Evolutionary conservation across 2,797 vertebrate species (phyloP).

Genomic region (Onychomys torridus): DNA sequence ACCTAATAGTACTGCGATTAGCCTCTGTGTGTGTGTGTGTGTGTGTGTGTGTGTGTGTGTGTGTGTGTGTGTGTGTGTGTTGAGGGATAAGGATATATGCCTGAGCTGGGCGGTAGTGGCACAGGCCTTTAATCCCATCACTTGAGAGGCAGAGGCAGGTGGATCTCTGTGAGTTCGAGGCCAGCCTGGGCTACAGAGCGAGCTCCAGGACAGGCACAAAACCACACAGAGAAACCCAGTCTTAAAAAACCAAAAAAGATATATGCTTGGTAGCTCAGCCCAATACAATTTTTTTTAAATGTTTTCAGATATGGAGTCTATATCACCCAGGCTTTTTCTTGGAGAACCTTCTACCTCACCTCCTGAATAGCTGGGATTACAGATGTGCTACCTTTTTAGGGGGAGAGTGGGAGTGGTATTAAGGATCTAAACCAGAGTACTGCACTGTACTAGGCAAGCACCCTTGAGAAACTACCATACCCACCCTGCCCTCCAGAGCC

Average conservation of each 20-base stretch:
- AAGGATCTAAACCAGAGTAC: background rate
- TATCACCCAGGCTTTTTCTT: background rate
- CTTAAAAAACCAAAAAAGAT: background rate
- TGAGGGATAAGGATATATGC: background rate
- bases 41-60: accelerated
- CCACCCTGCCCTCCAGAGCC: background rate
- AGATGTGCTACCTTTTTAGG: background rate
- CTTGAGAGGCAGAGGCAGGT: no score
- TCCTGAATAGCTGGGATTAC: background rate
- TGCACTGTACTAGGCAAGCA: background rate
- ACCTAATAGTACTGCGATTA: background rate
- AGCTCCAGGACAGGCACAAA: no score
- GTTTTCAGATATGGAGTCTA: background rate
- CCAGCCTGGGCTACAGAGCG: no score
- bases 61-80: accelerated
- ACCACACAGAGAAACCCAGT: no score
- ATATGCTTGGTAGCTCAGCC: background rate
- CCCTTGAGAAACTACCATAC: background rate
- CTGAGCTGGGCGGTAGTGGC: background rate
- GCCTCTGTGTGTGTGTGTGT: background rate
- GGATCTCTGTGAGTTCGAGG: no score
- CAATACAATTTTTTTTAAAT: background rate
- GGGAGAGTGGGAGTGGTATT: no score
- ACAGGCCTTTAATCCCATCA: no score
- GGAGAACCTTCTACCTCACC: background rate